phyloP scores from a whole-genome alignment of 2,888 invertebrate species.

The Cheilosia impressa region DNA sequence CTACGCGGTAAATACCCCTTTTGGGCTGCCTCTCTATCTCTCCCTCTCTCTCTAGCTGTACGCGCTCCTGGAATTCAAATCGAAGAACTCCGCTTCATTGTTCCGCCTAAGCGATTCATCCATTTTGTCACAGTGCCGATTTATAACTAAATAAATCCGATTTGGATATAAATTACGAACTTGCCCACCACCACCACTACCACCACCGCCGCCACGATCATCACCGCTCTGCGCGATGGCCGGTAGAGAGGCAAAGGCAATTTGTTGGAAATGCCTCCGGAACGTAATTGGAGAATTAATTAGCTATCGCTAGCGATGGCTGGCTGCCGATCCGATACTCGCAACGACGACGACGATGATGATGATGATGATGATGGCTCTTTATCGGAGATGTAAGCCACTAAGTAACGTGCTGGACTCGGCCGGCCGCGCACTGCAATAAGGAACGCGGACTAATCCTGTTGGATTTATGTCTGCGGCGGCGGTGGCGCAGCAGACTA shows the following conservation, averaged over 20 bases:
- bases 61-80: constrained; percentile 58
- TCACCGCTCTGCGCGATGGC: not conserved
- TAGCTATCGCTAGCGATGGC: constrained; percentile 74
- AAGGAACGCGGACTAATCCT: constrained; percentile 71
- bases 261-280: constrained; percentile 74
- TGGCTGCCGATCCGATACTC: constrained; percentile 65
- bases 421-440: constrained; percentile 40
- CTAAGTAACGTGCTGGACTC: constrained; percentile 64
- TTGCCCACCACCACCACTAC: constrained; percentile 52
- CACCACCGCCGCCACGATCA: constrained; percentile 17
- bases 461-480: constrained; percentile 72
- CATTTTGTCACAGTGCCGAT: constrained; percentile 75
- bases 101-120: constrained; percentile 73
- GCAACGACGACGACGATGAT: constrained; percentile 64
- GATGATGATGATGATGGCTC: constrained; percentile 75
- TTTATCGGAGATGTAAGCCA: constrained; percentile 74
- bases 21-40: constrained; percentile 18
- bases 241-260: constrained; percentile 61
- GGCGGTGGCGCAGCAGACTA: constrained; percentile 37
- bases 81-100: constrained; percentile 60
- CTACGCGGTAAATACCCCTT: constrained; percentile 39
- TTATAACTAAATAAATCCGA: constrained; percentile 76
- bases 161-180: constrained; percentile 74
- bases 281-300: constrained; percentile 76
- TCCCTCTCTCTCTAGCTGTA: not conserved